phyloP scores from a whole-genome alignment of 64 coral and sea anemone species.

The Stylophora pistillata region DNA sequence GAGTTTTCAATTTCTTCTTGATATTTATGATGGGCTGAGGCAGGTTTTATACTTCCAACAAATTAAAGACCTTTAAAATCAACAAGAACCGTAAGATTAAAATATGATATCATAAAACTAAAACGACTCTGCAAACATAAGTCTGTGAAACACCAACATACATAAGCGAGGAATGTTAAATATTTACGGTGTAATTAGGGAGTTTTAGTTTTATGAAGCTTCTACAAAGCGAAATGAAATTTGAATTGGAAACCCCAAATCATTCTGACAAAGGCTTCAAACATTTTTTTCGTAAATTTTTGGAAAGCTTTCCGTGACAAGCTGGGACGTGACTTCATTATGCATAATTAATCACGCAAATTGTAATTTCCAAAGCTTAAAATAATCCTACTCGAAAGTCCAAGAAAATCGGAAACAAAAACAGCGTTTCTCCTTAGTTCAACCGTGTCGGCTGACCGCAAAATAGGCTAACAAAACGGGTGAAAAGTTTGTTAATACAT shows the following conservation, averaged over 20 bases:
- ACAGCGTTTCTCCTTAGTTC: not conserved
- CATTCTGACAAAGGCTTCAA: not conserved
- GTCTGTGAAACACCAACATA: not conserved
- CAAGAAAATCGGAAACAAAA: conserved; percentile 3
- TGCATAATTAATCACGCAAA: not conserved
- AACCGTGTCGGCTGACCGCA: not conserved
- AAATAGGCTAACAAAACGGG: not conserved
- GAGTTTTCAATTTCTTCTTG: too few species aligned
- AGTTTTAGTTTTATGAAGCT: not conserved
- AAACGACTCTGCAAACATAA: conserved; percentile 2
- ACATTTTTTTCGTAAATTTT: not conserved
- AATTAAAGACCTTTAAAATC: too few species aligned
- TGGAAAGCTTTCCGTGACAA: not conserved
- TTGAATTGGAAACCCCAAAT: not conserved
- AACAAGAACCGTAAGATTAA: not conserved
- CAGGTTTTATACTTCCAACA: too few species aligned
- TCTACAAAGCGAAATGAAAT: conserved; percentile 4
- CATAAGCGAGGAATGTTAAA: not conserved
- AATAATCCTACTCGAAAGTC: not conserved
- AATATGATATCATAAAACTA: not conserved
- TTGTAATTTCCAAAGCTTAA: not conserved
- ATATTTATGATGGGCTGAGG: too few species aligned
- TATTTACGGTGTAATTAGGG: not conserved
- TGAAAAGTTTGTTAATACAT: not conserved
- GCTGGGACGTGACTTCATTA: conserved; percentile 14